A percentile compares a stretch with the other conserved stretches of the same genome.
Conservation (phyloP, 1,140 invertebrate genomes). For the Melitaea cinxia region DNA sequence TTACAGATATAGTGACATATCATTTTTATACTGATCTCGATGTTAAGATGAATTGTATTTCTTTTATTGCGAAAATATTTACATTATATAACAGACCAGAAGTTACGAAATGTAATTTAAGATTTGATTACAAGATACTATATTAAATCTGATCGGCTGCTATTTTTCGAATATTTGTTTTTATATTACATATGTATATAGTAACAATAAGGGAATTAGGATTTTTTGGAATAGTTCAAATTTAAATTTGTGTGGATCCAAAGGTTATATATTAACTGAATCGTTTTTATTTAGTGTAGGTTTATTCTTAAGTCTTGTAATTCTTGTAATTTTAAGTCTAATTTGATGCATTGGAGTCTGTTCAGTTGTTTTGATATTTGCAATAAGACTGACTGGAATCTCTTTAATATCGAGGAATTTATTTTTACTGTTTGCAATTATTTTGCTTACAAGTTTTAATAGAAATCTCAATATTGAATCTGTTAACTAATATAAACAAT, state of each 20-base stretch:
- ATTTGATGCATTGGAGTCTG: background rate
- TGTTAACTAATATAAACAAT: no score
- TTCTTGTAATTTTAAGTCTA: background rate
- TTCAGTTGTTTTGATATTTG: background rate
- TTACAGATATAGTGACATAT: conserved; percentile 21
- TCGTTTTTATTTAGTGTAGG: conserved; percentile 15
- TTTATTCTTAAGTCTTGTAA: no score
- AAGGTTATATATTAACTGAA: conserved; percentile 37
- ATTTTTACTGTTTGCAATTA: background rate
- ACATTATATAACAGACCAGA: background rate
- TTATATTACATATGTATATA: conserved; percentile 7
- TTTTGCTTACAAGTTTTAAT: conserved; percentile 26
- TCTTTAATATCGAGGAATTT: conserved; percentile 33
- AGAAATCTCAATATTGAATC: no score
- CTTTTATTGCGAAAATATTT: background rate
- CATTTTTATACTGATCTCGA: conserved; percentile 28
- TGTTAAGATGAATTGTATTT: conserved; percentile 20
- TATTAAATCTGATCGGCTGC: background rate
- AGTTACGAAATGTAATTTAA: background rate
- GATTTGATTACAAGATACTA: background rate
- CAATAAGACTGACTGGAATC: conserved; percentile 69
- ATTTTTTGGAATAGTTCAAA: conserved; percentile 63
- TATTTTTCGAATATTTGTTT: conserved; percentile 12
- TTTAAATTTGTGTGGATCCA: conserved; percentile 39
- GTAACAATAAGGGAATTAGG: conserved; percentile 16